Percentiles rank a stretch among this genome's conserved stretches.
These are phyloP conservation scores for Drosophila austrosaltans DNA, from an alignment of 2,888 invertebrate genomes.

Conservation along the genomic window DNA sequence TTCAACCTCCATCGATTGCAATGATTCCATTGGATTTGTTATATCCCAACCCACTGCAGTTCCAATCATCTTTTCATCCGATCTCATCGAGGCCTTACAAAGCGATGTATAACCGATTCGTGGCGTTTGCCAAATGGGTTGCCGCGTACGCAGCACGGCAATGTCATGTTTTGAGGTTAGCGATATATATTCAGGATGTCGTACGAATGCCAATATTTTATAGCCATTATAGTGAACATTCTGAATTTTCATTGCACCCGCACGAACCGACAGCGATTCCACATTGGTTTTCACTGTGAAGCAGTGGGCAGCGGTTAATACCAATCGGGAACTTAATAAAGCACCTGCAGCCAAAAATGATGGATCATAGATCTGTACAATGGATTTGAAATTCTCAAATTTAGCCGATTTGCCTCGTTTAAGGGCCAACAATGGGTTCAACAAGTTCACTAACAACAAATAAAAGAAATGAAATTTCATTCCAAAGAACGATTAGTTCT, in stretches of 20 bases:
- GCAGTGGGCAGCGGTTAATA: slow-evolving; percentile 28
- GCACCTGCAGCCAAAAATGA: slow-evolving; percentile 20
- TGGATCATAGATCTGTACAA: slow-evolving; percentile 29
- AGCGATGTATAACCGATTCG: slow-evolving; percentile 17
- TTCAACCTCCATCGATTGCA: background rate
- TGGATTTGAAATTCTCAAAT: slow-evolving; percentile 1
- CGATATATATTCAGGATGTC: slow-evolving; percentile 18
- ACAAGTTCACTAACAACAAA: background rate
- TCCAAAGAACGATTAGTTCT: no score
- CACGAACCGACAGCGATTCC: slow-evolving; percentile 6
- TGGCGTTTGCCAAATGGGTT: background rate
- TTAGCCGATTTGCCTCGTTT: background rate
- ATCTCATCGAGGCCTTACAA: background rate
- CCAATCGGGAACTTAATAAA: slow-evolving; percentile 18
- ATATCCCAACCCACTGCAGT: slow-evolving; percentile 20
- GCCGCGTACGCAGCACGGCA: slow-evolving; percentile 15
- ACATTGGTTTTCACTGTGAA: background rate
- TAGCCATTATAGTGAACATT: background rate
- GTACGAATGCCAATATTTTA: slow-evolving; percentile 2
- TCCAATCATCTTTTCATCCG: background rate
- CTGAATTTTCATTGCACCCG: slow-evolving; percentile 1
- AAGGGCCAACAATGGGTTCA: background rate
- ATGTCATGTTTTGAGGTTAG: slow-evolving; percentile 14
- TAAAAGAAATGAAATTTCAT: background rate
- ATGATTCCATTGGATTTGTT: background rate